Base-by-base conservation (phyloP, 2,797 vertebrate species). In the Crenichthys baileyi region DNA sequence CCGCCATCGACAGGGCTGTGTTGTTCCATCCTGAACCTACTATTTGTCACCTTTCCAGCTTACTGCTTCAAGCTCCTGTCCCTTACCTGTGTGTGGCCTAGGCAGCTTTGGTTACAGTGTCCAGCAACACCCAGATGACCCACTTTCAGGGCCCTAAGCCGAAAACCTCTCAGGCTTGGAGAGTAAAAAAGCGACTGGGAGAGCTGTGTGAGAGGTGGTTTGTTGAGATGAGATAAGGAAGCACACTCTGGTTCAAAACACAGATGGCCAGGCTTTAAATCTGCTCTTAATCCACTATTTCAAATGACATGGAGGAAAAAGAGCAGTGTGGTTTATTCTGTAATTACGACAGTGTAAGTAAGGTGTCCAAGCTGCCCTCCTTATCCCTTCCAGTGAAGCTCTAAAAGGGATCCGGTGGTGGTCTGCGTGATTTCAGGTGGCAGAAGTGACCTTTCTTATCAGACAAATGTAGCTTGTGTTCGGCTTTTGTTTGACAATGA, bases 191-290 rank as follows among this genome's bases (percentile, higher is more conserved):
- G 74, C 81, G 36, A 84, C 78, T 80, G 90, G 87, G 90, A 91
- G 89, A 91, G 89, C 93, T 78, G 90, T 86, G 79, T 87, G 89
- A 91, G 91, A 89, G 90, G 88, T 93, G 91, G 79, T 89, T 89
- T 90, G 92, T 92, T 90, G 91, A 91, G 86, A 91, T 93, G 90
- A 87, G 93, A 94, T 94, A 94, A 94, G 91, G 73, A 89, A 85
- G 80, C 82, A 80, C 41, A 67, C 76, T 82, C 75, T 41, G 12
- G 29, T 77, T 41, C 84, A 85, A 86, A 87, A 88, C 81, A 83
- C 91, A 93, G 81, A 90, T 92, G 90, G 90, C 83, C 51, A 8
- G 72, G 90, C 83, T 88, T 86, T 74, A 85, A 90, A 88, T 85
- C 48, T 82, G 72, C 83, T 89, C 89, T 86, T 91, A 93, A 94